Evolutionary conservation across 2,888 invertebrate genomes (phyloP), one percentile per base, ranked within the genome.

Genomic region (Orthonevra nobilis): DNA sequence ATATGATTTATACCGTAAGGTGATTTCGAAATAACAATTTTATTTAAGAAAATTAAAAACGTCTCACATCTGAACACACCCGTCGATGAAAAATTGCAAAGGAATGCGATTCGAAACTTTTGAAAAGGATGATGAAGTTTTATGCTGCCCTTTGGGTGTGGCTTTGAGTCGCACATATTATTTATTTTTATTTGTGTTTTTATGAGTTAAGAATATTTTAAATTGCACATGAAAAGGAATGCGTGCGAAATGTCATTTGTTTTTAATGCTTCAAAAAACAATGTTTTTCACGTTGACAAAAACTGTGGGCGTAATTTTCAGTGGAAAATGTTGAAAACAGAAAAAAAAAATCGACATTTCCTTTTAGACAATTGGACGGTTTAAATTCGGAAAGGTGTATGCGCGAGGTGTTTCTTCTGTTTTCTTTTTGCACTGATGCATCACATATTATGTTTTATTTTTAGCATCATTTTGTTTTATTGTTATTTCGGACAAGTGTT

Each of bases 201-300:
- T 58, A 52, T 52, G 10, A 52, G 15, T 42, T 63, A 4, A 38
- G 38, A 56, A 68, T 54, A 61, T 69, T 61, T 60, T 54, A 73
- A 79, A 79, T 79, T 68, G 44, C 48, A 79, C 79, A 73, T 61
- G 42, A 61, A 79, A 30, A 26, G 54, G 79, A 79, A 79, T 73
- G 79, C 79, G 79, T 79, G 79, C 56, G 60, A 79, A 79, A 73
- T 79, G 61, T 66, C 66, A 68, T 79, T 79, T 79, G 30, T 73
- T 73, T 70, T 61, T 56, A n/a, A 73, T 73, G 79, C 66, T 46
- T 73, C 72, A 58, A 48, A 52, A 61, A 38, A 42, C 61, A 52
- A 61, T 61, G 70, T 54, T 42, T n/a, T 54, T 61, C 44, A 32
- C 23, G 38, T 10, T 70, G 61, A 70, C 61, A 70, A 70, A 70